phyloP scores from a whole-genome alignment of 2,113 vertebrate species.

The Mesocricetus auratus region DNA sequence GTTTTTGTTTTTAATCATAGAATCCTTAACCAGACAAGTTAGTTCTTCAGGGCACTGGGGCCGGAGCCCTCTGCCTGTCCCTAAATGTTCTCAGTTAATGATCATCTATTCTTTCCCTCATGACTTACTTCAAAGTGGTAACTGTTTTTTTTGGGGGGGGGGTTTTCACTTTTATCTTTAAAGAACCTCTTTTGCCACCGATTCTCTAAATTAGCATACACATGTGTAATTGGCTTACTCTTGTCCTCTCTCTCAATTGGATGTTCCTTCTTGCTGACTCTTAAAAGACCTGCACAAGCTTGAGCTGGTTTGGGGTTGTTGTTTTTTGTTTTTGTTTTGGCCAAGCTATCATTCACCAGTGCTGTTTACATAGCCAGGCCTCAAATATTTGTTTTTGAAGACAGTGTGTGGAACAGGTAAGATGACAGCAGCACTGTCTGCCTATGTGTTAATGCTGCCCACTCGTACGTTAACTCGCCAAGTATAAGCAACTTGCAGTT shows the following conservation, averaged over 20 bases:
- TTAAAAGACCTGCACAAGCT: background rate
- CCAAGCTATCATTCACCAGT: background rate
- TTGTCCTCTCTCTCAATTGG: background rate
- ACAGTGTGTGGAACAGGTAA: background rate
- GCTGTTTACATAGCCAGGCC: conserved; percentile 1
- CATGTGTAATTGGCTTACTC: conserved; percentile 68
- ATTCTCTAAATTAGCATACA: conserved; percentile 61
- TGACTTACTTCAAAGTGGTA: conserved; percentile 62
- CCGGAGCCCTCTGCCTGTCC: background rate
- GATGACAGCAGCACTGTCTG: background rate
- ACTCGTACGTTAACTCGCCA: background rate
- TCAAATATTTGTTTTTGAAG: conserved; percentile 35
- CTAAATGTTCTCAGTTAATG: conserved; percentile 59
- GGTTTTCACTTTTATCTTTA: conserved; percentile 64
- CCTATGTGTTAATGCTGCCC: background rate
- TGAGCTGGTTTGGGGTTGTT: background rate
- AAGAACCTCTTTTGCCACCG: background rate
- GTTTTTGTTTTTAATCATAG: conserved; percentile 76
- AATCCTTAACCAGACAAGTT: conserved; percentile 64
- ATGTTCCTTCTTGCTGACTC: conserved; percentile 54
- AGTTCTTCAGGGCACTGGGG: conserved; percentile 40
- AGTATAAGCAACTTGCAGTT: background rate
- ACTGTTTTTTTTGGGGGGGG: conserved; percentile 31
- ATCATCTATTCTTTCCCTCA: conserved; percentile 42
- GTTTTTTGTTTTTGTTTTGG: background rate